Percentiles rank a stretch among this genome's conserved stretches.
phyloP scores from a whole-genome alignment of 2,888 invertebrate species.

The Clistopyga incitator region DNA sequence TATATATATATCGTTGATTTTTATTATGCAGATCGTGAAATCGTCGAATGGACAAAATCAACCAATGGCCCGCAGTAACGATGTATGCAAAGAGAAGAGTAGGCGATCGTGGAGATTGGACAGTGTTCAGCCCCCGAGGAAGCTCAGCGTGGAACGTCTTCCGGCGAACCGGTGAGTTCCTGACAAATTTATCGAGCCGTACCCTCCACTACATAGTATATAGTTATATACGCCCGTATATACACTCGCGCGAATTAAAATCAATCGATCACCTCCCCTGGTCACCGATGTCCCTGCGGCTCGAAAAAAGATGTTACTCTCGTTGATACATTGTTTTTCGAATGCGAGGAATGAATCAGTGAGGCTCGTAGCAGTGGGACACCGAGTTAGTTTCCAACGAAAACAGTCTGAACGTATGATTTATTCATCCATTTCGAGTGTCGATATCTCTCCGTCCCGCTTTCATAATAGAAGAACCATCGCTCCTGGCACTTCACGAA shows the following conservation, averaged over 20 bases:
- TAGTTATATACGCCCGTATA: background rate
- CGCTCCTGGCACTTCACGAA: background rate
- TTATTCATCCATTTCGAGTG: conserved; percentile 40
- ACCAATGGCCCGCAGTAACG: background rate
- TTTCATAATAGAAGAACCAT: conserved; percentile 21
- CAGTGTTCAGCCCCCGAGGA: conserved; percentile 29
- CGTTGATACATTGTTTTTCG: conserved; percentile 24
- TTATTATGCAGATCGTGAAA: conserved; percentile 13
- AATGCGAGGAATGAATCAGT: conserved; percentile 32
- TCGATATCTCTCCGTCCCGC: conserved; percentile 3
- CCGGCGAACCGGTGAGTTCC: conserved; percentile 49
- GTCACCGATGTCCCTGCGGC: background rate
- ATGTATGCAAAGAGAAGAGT: conserved; percentile 22
- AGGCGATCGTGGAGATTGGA: conserved; percentile 53
- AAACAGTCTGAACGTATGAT: conserved; percentile 13
- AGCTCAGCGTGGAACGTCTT: conserved; percentile 54
- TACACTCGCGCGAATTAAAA: conserved; percentile 13
- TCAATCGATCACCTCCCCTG: conserved; percentile 40
- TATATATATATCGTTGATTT: background rate
- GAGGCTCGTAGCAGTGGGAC: background rate
- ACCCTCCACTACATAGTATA: background rate
- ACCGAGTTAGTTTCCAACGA: background rate
- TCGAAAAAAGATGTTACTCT: conserved; percentile 12
- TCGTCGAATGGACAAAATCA: conserved; percentile 3
- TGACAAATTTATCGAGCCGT: conserved; percentile 4